These are phyloP conservation scores for Asarcornis scutulata DNA, from an alignment of 2,113 vertebrate species.

Conservation along the genomic window DNA sequence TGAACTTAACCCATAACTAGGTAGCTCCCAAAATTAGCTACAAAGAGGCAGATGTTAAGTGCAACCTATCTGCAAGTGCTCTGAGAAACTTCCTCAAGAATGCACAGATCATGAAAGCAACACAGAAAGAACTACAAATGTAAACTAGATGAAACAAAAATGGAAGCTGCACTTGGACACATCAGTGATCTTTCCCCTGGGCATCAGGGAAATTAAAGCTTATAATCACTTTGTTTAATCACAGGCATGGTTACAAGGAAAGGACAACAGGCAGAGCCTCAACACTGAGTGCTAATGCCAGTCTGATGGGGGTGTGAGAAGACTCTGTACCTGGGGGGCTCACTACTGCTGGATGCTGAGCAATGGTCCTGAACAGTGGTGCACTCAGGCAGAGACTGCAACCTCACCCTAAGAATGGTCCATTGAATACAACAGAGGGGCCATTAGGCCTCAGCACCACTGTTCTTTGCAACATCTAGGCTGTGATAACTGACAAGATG, in stretches of 20 bases:
- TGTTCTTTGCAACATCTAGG: not conserved
- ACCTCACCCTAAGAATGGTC: not conserved
- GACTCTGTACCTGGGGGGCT: not conserved
- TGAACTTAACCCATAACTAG: not conserved
- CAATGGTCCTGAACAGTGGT: not conserved
- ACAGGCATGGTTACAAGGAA: not conserved
- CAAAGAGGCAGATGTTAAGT: not conserved
- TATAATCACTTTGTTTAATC: not conserved
- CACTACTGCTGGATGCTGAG: not conserved
- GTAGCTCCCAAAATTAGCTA: not conserved
- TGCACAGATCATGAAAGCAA: not conserved
- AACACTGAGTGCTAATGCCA: not conserved
- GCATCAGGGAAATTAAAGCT: not conserved
- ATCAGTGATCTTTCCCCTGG: not conserved
- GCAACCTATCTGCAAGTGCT: not conserved
- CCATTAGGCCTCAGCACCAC: not conserved
- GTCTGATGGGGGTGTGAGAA: not conserved
- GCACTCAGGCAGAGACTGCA: not conserved
- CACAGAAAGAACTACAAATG: not conserved
- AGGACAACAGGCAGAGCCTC: not conserved
- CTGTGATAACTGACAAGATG: not conserved
- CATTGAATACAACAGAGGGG: not conserved
- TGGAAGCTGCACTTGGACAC: not conserved
- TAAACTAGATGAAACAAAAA: not conserved
- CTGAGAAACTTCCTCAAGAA: not conserved